Conservation (phyloP, 2,797 vertebrate genomes). For the Borostomias antarcticus region DNA sequence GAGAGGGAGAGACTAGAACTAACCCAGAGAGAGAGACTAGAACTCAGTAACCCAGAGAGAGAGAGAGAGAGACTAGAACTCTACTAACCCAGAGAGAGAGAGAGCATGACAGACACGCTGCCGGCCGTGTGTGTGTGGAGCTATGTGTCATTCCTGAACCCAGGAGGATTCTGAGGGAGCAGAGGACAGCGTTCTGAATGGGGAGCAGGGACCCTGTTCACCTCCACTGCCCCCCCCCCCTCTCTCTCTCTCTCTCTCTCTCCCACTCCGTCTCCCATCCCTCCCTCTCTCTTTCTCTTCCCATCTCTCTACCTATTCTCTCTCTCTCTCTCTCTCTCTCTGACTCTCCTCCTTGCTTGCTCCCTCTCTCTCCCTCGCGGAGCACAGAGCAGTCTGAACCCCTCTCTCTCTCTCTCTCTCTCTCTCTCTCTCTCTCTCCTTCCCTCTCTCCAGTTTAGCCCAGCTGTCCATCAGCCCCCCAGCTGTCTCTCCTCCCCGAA, state of each 20-base stretch:
- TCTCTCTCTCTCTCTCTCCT: slow-evolving; percentile 26
- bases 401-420: slow-evolving; percentile 14
- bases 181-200: too few relatives aligned
- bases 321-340: slow-evolving; percentile 10
- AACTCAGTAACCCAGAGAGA: too few relatives aligned
- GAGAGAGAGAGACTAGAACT: too few relatives aligned
- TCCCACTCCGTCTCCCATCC: slow-evolving; percentile 51
- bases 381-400: too few relatives aligned
- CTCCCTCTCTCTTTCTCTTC: slow-evolving; percentile 38
- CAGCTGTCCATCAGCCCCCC: slow-evolving; percentile 69
- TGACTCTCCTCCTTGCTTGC: slow-evolving; percentile 26
- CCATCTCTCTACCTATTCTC: slow-evolving; percentile 42
- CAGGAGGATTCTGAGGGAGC: slow-evolving; percentile 44
- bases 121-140: slow-evolving; percentile 55
- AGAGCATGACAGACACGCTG: slow-evolving; percentile 44
- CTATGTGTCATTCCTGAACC: slow-evolving; percentile 69
- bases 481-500: slow-evolving; percentile 81
- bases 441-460: slow-evolving; percentile 23
- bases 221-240: slow-evolving; percentile 34
- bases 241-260: slow-evolving; percentile 36
- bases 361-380: slow-evolving; percentile 33
- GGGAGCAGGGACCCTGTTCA: slow-evolving; percentile 3
- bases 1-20: too few relatives aligned
- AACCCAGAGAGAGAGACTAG: too few relatives aligned
- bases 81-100: too few relatives aligned